Conservation (phyloP, 2,797 vertebrate species). For the Denticeps clupeoides region DNA sequence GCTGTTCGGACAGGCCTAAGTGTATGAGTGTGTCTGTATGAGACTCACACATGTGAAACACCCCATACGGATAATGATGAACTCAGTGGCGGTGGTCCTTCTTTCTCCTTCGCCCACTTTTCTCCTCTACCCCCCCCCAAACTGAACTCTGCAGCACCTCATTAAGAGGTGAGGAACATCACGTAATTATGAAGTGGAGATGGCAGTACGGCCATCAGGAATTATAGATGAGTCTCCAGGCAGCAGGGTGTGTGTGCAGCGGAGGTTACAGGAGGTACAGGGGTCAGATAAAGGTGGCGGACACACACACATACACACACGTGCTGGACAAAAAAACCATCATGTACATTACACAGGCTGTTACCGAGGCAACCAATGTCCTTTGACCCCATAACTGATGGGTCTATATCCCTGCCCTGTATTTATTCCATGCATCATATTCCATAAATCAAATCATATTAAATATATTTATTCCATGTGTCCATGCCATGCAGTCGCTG, state of each 20-base stretch:
- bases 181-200: slow-evolving; percentile 85
- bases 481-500: too few species aligned
- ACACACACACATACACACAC: background rate
- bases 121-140: slow-evolving; percentile 30
- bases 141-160: slow-evolving; percentile 54
- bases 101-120: slow-evolving; percentile 15
- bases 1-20: slow-evolving; percentile 13
- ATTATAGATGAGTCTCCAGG: slow-evolving; percentile 70
- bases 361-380: background rate
- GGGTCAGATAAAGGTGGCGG: slow-evolving; percentile 3
- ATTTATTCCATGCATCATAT: too few species aligned
- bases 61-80: too few species aligned
- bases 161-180: slow-evolving; percentile 82
- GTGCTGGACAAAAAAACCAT: background rate
- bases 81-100: too few species aligned
- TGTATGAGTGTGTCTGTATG: background rate
- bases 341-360: background rate
- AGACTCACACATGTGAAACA: background rate
- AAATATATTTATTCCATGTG: too few species aligned
- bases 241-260: slow-evolving; percentile 11
- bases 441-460: too few species aligned
- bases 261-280: background rate
- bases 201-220: slow-evolving; percentile 83
- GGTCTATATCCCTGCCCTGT: background rate
- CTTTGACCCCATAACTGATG: background rate